Conservation (phyloP, 2,888 invertebrate genomes). For the Agriopis marginaria region DNA sequence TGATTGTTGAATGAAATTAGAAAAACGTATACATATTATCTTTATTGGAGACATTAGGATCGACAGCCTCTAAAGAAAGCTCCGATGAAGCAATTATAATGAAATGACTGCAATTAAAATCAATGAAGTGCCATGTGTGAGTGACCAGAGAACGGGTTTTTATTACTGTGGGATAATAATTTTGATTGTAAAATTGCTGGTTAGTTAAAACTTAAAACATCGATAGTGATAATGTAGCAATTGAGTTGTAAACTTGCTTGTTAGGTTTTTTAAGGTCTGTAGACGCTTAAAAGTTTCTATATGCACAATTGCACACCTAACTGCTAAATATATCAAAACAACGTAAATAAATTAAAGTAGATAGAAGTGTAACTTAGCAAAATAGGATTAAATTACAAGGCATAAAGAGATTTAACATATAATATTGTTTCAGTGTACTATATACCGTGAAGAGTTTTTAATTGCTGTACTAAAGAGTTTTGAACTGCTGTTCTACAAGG, state of each 20-base stretch:
- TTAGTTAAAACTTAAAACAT: conserved; percentile 68
- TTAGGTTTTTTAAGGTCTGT: conserved; percentile 32
- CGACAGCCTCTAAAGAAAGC: conserved; percentile 77
- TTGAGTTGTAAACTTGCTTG: conserved; percentile 51
- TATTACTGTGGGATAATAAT: conserved; percentile 83
- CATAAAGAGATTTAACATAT: too few species aligned
- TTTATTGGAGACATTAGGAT: conserved; percentile 76
- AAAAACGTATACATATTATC: conserved; percentile 65
- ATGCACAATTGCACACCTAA: too few species aligned
- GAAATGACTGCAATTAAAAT: conserved; percentile 79
- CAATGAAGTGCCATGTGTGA: conserved; percentile 76
- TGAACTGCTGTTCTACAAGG: too few species aligned
- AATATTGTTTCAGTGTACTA: too few species aligned
- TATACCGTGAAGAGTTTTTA: too few species aligned
- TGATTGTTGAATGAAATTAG: conserved; percentile 59
- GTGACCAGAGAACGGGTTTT: conserved; percentile 65
- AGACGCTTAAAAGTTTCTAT: not conserved
- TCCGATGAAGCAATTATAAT: conserved; percentile 81
- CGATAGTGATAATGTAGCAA: conserved; percentile 62
- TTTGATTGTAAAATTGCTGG: conserved; percentile 73
- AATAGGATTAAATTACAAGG: too few species aligned
- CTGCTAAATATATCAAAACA: not conserved
- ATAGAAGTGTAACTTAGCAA: too few species aligned
- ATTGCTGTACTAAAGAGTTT: too few species aligned
- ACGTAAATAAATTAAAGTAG: too few species aligned